These are phyloP conservation scores for Aethina tumida DNA, from an alignment of 1,140 invertebrate genomes.

Conservation along the genomic window DNA sequence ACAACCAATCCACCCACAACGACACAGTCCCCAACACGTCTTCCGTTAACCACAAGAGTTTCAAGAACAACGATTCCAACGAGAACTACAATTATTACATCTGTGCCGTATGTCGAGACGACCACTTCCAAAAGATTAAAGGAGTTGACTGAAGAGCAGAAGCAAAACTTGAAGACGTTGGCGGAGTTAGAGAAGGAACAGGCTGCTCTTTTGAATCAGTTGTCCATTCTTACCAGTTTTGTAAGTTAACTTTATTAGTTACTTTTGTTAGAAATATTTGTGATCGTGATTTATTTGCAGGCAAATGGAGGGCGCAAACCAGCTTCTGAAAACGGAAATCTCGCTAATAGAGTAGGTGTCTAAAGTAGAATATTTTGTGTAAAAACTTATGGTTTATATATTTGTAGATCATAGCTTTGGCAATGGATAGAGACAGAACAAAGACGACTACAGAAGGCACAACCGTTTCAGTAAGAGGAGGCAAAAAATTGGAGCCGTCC, in stretches of 20 bases:
- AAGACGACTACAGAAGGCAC: constrained; percentile 8
- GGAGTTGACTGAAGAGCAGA: constrained; percentile 29
- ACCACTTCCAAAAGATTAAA: constrained; percentile 16
- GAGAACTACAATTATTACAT: constrained; percentile 10
- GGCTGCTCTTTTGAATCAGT: constrained; percentile 30
- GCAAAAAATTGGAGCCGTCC: constrained; percentile 17
- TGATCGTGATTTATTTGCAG: constrained; percentile 10
- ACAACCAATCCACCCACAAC: constrained; percentile 5
- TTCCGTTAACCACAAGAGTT: constrained; percentile 4
- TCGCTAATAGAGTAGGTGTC: constrained; percentile 24
- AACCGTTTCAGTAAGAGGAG: constrained; percentile 10
- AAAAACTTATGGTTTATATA: constrained; percentile 2
- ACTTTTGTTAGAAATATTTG: not conserved
- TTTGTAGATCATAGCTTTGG: constrained; percentile 27
- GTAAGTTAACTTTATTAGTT: constrained; percentile 17
- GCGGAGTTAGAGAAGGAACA: constrained; percentile 31
- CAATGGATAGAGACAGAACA: constrained; percentile 21
- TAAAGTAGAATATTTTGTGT: not conserved
- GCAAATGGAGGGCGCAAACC: constrained; percentile 16
- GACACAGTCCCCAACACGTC: constrained; percentile 1
- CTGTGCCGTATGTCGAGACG: constrained; percentile 6
- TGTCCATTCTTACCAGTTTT: constrained; percentile 31
- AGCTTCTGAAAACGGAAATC: constrained; percentile 10
- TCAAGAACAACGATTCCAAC: constrained; percentile 2
- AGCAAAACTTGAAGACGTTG: constrained; percentile 29